These are phyloP conservation scores for Clunio marinus DNA, from an alignment of 2,888 invertebrate genomes.

Conservation along the genomic window DNA sequence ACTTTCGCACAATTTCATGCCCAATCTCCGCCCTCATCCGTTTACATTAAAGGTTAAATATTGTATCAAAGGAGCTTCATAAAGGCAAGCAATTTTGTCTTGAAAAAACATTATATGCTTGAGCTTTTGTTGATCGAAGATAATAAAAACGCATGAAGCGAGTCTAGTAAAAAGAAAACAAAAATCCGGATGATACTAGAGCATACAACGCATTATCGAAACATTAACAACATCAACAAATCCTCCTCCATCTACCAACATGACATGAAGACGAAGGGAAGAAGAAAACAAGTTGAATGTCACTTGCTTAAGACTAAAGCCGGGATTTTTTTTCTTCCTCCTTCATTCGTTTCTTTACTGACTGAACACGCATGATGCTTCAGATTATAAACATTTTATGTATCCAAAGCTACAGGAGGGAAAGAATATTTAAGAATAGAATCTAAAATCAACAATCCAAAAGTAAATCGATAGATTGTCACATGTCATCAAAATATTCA, in stretches of 20 bases:
- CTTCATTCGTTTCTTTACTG: too few species aligned
- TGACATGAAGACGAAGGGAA: neutral
- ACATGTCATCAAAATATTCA: constrained; percentile 36
- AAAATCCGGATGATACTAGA: constrained; percentile 12
- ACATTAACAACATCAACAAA: constrained; percentile 28
- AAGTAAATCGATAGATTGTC: constrained; percentile 32
- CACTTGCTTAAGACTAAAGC: neutral
- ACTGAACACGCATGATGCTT: constrained; percentile 6
- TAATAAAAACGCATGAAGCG: neutral
- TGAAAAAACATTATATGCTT: neutral
- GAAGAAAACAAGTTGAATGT: constrained; percentile 3
- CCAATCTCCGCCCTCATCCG: too few species aligned
- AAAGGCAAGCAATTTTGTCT: constrained; percentile 2
- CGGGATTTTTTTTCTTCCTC: neutral
- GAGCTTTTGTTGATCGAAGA: neutral
- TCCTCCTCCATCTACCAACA: neutral
- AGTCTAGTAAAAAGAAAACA: neutral
- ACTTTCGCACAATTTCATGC: too few species aligned
- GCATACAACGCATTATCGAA: constrained; percentile 1
- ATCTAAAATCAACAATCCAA: constrained; percentile 32
- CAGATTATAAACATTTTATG: constrained; percentile 6
- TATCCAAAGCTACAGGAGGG: neutral
- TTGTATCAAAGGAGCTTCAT: too few species aligned
- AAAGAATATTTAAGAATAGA: neutral
- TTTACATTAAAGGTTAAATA: too few species aligned